A percentile compares a stretch with the other conserved stretches of the same genome.
Conservation (phyloP, 2,797 vertebrate genomes). For the Sphenopsis melanotis region DNA sequence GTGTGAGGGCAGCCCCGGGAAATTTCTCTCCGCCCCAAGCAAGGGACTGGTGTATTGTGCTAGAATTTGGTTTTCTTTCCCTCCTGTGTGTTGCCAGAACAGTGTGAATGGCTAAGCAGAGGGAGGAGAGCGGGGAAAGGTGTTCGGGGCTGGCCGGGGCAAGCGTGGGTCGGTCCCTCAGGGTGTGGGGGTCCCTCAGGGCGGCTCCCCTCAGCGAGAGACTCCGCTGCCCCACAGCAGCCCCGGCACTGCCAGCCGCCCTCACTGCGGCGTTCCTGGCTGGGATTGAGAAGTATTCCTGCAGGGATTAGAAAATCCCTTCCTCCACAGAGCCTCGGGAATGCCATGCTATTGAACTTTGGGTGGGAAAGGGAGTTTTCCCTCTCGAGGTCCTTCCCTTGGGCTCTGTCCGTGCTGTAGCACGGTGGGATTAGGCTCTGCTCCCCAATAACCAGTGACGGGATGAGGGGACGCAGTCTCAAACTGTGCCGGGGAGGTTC, state of each 20-base stretch:
- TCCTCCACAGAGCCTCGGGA: neutral
- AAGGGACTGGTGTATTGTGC: no score
- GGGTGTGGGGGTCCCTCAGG: neutral
- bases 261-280: neutral
- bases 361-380: neutral
- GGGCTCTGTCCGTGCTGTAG: neutral
- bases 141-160: neutral
- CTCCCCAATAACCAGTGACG: neutral
- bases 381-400: neutral
- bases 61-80: no score
- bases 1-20: neutral
- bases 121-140: neutral
- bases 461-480: neutral
- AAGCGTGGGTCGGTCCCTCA: neutral
- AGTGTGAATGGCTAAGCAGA: neutral
- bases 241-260: neutral
- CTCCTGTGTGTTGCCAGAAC: no score
- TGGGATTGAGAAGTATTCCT: neutral
- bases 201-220: neutral
- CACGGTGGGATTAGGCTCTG: neutral
- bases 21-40: no score
- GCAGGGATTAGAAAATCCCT: neutral
- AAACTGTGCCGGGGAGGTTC: neutral
- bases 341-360: neutral
- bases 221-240: accelerated